Percentiles rank a stretch among this genome's conserved stretches.
phyloP scores from a whole-genome alignment of 2,797 vertebrate genomes.

The Galagoides demidoff region DNA sequence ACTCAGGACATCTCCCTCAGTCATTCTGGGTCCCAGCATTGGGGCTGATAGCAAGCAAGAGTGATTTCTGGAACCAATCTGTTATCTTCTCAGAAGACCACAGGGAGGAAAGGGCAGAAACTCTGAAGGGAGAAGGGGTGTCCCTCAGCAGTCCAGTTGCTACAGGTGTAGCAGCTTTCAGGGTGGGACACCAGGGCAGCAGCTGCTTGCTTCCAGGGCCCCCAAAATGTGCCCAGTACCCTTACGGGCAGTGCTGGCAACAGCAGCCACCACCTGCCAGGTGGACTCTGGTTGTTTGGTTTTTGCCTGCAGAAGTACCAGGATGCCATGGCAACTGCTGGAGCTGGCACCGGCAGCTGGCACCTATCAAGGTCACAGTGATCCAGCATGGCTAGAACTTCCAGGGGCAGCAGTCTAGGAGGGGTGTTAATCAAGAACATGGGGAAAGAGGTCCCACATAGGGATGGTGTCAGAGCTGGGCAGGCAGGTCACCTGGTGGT shows the following conservation, averaged over 20 bases:
- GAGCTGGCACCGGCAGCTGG: neutral
- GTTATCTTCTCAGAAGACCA: neutral
- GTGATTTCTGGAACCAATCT: neutral
- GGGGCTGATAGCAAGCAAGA: too few relatives aligned
- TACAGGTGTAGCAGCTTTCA: neutral
- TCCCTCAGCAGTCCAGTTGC: neutral
- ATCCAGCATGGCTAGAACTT: neutral
- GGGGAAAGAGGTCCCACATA: rapidly evolving
- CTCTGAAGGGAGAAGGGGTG: neutral
- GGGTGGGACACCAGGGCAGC: neutral
- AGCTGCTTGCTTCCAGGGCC: too few relatives aligned
- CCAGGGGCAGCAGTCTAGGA: neutral
- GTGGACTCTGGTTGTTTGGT: constrained; percentile 8
- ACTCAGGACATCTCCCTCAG: too few relatives aligned
- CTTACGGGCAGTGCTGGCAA: neutral
- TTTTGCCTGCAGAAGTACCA: neutral
- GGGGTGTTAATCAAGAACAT: neutral
- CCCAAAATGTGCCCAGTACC: neutral
- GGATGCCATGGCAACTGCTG: constrained; percentile 33
- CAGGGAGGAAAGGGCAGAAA: neutral
- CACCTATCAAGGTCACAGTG: constrained; percentile 20
- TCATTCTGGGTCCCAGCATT: neutral
- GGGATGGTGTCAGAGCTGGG: neutral
- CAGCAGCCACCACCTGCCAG: neutral
- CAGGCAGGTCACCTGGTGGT: too few relatives aligned